These are phyloP conservation scores for Cladopsammia gracilis DNA, from an alignment of 64 coral and sea anemone species.

Conservation along the genomic window DNA sequence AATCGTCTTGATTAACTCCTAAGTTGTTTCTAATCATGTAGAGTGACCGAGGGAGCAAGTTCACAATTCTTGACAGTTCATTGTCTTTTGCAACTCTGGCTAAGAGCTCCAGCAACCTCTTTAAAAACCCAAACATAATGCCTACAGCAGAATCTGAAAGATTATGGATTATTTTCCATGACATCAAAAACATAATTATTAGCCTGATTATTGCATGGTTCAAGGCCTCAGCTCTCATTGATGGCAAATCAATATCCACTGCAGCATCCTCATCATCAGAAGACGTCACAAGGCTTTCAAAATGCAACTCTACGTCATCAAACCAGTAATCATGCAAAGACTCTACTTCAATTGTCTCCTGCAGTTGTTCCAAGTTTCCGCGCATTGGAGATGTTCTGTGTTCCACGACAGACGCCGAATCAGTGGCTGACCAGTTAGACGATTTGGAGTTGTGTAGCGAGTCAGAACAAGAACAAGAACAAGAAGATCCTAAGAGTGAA, in stretches of 20 bases:
- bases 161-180: not conserved
- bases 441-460: not conserved
- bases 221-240: not conserved
- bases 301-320: too few relatives aligned
- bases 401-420: too few relatives aligned
- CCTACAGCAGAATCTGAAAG: not conserved
- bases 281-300: too few relatives aligned
- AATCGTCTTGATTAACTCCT: not conserved
- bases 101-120: not conserved
- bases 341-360: constrained; percentile 3
- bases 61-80: not conserved
- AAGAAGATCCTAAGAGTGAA: too few relatives aligned
- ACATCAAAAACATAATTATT: not conserved
- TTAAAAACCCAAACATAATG: not conserved
- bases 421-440: not conserved
- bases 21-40: constrained; percentile 5
- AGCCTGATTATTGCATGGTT: not conserved
- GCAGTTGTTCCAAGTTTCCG: constrained; percentile 42
- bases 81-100: not conserved
- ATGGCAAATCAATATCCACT: too few relatives aligned
- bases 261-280: too few relatives aligned
- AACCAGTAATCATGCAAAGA: not conserved
- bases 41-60: not conserved
- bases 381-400: constrained; percentile 4
- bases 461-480: not conserved